These are phyloP conservation scores for Bellardia pandia DNA, from an alignment of 2,888 invertebrate species.

Conservation along the genomic window DNA sequence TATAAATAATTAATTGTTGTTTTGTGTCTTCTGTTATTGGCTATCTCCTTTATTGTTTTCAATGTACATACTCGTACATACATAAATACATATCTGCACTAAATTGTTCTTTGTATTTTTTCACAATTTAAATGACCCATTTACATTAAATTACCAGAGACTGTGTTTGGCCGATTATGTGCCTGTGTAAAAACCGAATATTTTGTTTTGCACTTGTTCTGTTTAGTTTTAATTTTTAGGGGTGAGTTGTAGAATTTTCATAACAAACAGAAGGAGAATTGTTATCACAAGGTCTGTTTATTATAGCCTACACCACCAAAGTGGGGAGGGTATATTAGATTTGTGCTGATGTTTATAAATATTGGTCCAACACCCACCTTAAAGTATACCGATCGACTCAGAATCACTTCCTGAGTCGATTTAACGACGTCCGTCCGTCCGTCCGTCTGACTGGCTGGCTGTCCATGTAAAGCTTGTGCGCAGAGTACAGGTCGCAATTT, in stretches of 20 bases:
- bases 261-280: not conserved
- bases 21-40: slow-evolving; percentile 6
- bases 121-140: slow-evolving; percentile 62
- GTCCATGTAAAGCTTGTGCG: no score
- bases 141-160: slow-evolving; percentile 43
- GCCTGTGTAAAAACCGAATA: slow-evolving; percentile 29
- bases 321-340: no score
- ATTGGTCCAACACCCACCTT: no score
- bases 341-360: no score
- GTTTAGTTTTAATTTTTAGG: not conserved
- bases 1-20: slow-evolving; percentile 51
- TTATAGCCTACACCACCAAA: not conserved
- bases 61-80: not conserved
- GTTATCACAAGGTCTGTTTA: not conserved
- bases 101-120: slow-evolving; percentile 22
- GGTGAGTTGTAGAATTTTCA: slow-evolving; percentile 3
- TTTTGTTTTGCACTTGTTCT: not conserved
- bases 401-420: no score
- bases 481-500: no score
- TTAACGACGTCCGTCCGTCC: no score
- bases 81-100: not conserved
- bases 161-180: slow-evolving; percentile 19
- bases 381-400: no score
- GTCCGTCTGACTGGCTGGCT: no score
- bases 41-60: slow-evolving; percentile 41